A percentile compares a stretch with the other conserved stretches of the same genome.
Evolutionary conservation across 2,888 invertebrate species (phyloP).

Genomic region (Ectemnius lituratus): DNA sequence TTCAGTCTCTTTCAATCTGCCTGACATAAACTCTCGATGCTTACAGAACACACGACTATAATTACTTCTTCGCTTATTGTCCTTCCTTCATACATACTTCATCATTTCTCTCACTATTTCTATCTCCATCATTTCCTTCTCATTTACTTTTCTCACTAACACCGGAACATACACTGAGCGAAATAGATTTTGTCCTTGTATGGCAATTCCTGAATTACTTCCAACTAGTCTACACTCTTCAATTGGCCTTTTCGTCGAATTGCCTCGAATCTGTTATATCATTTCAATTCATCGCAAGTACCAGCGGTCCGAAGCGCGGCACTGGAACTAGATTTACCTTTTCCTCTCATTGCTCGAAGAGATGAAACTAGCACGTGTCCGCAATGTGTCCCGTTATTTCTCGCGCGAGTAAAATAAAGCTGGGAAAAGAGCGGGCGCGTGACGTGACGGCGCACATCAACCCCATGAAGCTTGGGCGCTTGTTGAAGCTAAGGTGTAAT

Average conservation of each 20-base stretch:
- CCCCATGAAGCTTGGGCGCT: too few relatives aligned
- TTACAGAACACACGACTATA: slow-evolving; percentile 48
- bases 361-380: too few relatives aligned
- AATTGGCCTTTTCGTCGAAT: too few relatives aligned
- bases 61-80: slow-evolving; percentile 41
- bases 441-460: too few relatives aligned
- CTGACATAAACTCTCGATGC: slow-evolving; percentile 44
- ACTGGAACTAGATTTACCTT: not conserved
- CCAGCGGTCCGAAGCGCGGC: slow-evolving; percentile 2
- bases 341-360: not conserved
- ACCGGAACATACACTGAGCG: too few relatives aligned
- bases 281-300: slow-evolving; percentile 9
- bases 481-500: too few relatives aligned
- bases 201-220: not conserved
- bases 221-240: not conserved
- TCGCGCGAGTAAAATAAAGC: too few relatives aligned
- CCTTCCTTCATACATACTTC: slow-evolving; percentile 25
- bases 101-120: slow-evolving; percentile 17
- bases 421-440: too few relatives aligned
- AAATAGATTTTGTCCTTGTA: too few relatives aligned
- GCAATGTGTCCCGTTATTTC: too few relatives aligned
- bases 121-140: not conserved
- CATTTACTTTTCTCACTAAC: not conserved
- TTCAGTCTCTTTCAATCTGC: slow-evolving; percentile 41
- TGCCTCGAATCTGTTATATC: too few relatives aligned